Conservation (phyloP, 2,888 invertebrate genomes). For the Nymphalis polychloros region DNA sequence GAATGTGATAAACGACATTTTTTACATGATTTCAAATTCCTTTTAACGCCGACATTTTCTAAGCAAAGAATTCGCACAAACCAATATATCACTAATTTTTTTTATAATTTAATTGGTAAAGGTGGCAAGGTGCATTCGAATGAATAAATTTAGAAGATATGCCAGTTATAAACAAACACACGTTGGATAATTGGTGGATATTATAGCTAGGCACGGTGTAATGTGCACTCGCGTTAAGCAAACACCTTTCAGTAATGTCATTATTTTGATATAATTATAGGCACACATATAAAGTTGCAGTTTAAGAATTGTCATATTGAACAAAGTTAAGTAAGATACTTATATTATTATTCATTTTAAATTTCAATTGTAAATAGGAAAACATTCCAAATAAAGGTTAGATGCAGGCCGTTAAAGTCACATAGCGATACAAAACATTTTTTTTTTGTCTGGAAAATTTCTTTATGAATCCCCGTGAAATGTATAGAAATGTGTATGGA, state of each 20-base stretch:
- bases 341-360: too few relatives aligned
- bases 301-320: neutral
- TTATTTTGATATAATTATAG: slow-evolving; percentile 7
- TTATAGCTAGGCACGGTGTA: neutral
- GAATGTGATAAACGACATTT: neutral
- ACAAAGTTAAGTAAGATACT: too few relatives aligned
- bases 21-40: neutral
- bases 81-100: slow-evolving; percentile 29
- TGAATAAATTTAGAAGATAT: slow-evolving; percentile 30
- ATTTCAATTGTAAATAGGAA: too few relatives aligned
- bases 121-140: slow-evolving; percentile 26
- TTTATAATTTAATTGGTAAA: slow-evolving; percentile 20
- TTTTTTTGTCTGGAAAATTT: too few relatives aligned
- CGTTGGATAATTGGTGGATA: slow-evolving; percentile 5
- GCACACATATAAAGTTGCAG: neutral
- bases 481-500: too few relatives aligned
- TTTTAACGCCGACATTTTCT: neutral
- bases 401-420: too few relatives aligned
- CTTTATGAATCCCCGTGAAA: too few relatives aligned
- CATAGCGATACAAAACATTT: too few relatives aligned
- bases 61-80: slow-evolving; percentile 17
- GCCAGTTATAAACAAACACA: slow-evolving; percentile 28
- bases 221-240: neutral
- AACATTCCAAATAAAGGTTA: too few relatives aligned
- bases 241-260: slow-evolving; percentile 11